Evolutionary conservation across 1,140 invertebrate genomes (phyloP).

Genomic region (Papilio dardanus): DNA sequence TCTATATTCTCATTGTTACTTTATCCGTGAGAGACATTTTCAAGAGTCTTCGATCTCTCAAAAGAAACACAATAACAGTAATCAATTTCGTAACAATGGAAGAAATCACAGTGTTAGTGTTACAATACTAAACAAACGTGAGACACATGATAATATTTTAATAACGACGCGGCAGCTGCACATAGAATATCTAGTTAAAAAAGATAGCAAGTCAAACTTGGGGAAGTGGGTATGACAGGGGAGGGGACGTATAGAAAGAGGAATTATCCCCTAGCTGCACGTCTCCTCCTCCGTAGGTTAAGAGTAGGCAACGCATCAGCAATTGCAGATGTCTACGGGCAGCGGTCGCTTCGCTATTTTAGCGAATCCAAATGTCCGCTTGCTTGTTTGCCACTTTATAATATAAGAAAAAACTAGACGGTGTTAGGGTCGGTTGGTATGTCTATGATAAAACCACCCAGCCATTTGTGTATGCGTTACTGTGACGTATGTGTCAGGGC

Average conservation of each 20-base stretch:
- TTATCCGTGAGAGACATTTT: slow-evolving; percentile 9
- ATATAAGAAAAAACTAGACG: too few relatives aligned
- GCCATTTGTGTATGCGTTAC: neutral
- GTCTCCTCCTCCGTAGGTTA: too few relatives aligned
- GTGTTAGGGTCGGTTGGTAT: too few relatives aligned
- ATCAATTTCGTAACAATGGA: slow-evolving; percentile 3
- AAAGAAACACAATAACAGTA: neutral
- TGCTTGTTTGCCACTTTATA: too few relatives aligned
- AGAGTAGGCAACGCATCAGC: too few relatives aligned
- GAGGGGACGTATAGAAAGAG: too few relatives aligned
- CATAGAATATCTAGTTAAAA: neutral
- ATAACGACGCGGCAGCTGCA: neutral
- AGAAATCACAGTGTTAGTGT: neutral
- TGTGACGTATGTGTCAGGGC: neutral
- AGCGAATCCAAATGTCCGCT: too few relatives aligned
- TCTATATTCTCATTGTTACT: slow-evolving; percentile 1
- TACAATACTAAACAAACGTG: neutral
- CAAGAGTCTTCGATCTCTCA: neutral
- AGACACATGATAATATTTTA: slow-evolving; percentile 3
- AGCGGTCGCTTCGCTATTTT: too few relatives aligned
- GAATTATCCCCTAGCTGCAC: too few relatives aligned
- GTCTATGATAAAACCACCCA: too few relatives aligned
- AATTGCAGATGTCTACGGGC: too few relatives aligned
- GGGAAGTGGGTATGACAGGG: too few relatives aligned
- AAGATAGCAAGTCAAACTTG: neutral